Evolutionary conservation across 2,113 vertebrate genomes (phyloP).

Genomic region (Pholis gunnellus): DNA sequence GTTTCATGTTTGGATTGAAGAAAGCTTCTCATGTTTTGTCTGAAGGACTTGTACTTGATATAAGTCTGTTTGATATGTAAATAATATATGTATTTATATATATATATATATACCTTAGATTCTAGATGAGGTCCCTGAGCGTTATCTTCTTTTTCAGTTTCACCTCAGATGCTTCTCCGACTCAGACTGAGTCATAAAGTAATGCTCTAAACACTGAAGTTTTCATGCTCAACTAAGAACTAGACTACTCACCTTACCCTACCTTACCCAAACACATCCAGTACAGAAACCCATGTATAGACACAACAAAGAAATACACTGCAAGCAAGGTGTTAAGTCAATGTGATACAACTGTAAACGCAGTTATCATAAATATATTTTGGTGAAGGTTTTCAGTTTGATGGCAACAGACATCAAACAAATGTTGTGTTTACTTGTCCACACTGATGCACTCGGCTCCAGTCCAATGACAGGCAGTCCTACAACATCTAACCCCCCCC

Average conservation of each 20-base stretch:
- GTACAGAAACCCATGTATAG: background rate
- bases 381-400: slow-evolving; percentile 13
- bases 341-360: background rate
- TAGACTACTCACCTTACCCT: background rate
- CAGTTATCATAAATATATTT: slow-evolving; percentile 2
- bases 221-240: background rate
- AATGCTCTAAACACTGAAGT: background rate
- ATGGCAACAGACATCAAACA: slow-evolving; percentile 46
- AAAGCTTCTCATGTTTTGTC: background rate
- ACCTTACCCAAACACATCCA: background rate
- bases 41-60: background rate
- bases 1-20: background rate
- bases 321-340: background rate
- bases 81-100: background rate
- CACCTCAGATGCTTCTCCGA: background rate
- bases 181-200: background rate
- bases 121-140: slow-evolving; percentile 1
- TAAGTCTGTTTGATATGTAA: background rate
- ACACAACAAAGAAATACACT: background rate
- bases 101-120: background rate
- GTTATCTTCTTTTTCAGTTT: background rate
- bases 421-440: slow-evolving; percentile 39
- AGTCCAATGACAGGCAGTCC: slow-evolving; percentile 42
- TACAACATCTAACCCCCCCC: slow-evolving; percentile 52
- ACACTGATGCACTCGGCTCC: slow-evolving; percentile 36